Evolutionary conservation across 1,140 invertebrate species (phyloP), one percentile per base, ranked within the genome.

Genomic region (Pseudomyrmex flavicornis): DNA sequence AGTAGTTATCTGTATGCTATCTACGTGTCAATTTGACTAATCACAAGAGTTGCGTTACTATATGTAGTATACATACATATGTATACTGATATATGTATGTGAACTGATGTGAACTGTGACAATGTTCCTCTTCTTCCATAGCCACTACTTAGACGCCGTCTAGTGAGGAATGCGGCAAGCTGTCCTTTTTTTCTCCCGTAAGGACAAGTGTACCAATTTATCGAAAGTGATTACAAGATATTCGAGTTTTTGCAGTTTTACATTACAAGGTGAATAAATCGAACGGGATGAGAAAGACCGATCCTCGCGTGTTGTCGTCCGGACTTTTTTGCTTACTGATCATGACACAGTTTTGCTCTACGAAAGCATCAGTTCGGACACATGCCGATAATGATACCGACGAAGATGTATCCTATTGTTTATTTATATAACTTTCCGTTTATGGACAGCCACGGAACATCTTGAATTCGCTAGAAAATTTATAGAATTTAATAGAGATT

Each of bases 151-250:
- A 35, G 77, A 48, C 85, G 88, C 88, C 86, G 89, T 90, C 93
- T 92, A 83, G 22, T 90, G 93, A 94, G 92, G 93, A 94, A 94
- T 94, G 92, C 68, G 88, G 15, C 22, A 93, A 93, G 65, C 82
- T n/a, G 50, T 44, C 7, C 92, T 93, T 94, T 94, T 94, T 93
- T 93, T 93, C 90, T 91, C 88, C 84, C 93, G 88, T 87, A 90
- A 89, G 90, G 88, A 93, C 91, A 86, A 93, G 92, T 91, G 90
- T 90, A 93, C 89, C 90, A 92, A 93, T 94, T 93, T 93, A 92
- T 92, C 89, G 91, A 91, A 70, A 93, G 93, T 92, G 92, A 92
- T 93, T 90, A 89, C 89, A 91, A 13, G 35, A 91, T 90, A 92
- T 90, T 89, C 83, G 69, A 62, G 82, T 80, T 80, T 82, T 86